Base-by-base conservation (phyloP, 2,888 invertebrate species). In the Cecidostiba fungosa region DNA sequence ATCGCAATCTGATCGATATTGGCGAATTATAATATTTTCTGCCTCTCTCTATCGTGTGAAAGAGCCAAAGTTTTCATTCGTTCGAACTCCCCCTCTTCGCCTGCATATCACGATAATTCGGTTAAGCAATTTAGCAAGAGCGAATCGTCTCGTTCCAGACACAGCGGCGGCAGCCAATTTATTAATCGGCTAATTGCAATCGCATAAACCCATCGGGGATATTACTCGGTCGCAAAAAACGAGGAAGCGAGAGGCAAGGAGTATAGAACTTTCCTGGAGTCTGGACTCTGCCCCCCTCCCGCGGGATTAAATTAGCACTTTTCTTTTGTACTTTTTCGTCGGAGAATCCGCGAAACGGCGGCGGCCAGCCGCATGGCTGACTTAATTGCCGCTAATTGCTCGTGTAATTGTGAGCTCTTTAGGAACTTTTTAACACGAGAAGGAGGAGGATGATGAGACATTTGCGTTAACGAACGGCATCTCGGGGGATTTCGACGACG, bases 331-430 rank as follows among this genome's bases (percentile, higher is more conserved):
- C 29, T n/a, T 32, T 59, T 77, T 69, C 54, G 26, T 47, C 19
- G 47, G 50, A 19, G 47, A 83, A 83, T 83, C 77, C 70, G 36
- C 76, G 66, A 82, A 82, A 81, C 23, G 62, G 6, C 39, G n/a
- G 14, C 19, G 23, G 36, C 62, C 12, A 59, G 32, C 16, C 39
- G 29, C 19, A 14, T 16, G 43, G 39, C 39, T 29, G 62, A 73
- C 73, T 76, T 80, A 79, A 84, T 84, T 86, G 80, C 29, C 62
- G 47, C 32, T 86, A 83, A 86, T 86, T 83, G 77, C 54, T 23
- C 74, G 69, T 59, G 76, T 76, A 82, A 82, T 79, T 85, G 69
- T 29, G n/a, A 62, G 43, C 50, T 23, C 69, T 32, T 77, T 77
- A n/a, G 26, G 32, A 59, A 36, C 54, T 77, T 80, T 80, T 32